Conservation (phyloP, 2,113 vertebrate genomes). For the Larimichthys polyactis region DNA sequence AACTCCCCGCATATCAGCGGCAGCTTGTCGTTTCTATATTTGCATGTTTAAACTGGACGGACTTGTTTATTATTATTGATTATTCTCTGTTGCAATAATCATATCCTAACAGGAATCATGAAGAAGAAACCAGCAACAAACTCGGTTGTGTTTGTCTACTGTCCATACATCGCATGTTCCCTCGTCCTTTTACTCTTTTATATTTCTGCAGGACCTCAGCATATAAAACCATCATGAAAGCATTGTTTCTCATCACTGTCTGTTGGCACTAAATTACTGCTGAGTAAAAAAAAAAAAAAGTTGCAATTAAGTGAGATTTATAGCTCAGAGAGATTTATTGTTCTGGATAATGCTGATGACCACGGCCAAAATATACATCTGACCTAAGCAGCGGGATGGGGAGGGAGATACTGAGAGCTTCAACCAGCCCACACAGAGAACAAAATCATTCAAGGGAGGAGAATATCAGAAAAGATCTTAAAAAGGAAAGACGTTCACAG, state of each 20-base stretch:
- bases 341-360: constrained; percentile 27
- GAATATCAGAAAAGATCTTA: neutral
- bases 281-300: constrained; percentile 14
- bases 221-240: constrained; percentile 17
- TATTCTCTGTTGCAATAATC: neutral
- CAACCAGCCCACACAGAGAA: constrained; percentile 15
- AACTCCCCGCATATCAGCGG: neutral
- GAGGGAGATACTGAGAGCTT: constrained; percentile 34
- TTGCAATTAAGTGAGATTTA: constrained; percentile 79
- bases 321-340: constrained; percentile 50
- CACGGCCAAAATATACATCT: constrained; percentile 62
- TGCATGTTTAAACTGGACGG: neutral
- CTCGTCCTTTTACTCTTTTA: neutral
- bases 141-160: neutral
- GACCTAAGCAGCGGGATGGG: constrained; percentile 44
- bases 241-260: constrained; percentile 47
- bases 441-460: neutral
- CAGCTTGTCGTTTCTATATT: neutral
- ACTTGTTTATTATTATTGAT: neutral
- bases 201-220: neutral
- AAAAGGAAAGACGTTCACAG: neutral
- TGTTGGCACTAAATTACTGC: constrained; percentile 50
- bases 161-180: neutral
- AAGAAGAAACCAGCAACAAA: neutral
- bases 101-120: neutral